Conservation (phyloP, 1,140 invertebrate species). For the Gonioctena quinquepunctata region DNA sequence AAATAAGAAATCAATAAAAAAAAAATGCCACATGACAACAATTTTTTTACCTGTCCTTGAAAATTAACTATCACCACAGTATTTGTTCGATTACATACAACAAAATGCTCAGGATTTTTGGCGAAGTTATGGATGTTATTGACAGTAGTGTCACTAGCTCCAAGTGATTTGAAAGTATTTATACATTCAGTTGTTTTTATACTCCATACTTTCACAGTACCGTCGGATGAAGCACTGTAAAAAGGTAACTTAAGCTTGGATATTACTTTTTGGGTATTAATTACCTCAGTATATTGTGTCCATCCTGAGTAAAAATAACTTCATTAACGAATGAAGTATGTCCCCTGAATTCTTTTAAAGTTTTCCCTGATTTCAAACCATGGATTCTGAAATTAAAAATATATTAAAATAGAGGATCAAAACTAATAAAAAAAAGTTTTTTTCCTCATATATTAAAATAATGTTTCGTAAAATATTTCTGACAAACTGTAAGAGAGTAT, state of each 20-base stretch:
- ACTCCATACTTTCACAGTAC: constrained; percentile 98
- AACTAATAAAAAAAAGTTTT: no score
- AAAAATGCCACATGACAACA: no score
- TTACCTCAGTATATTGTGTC: constrained; percentile 83
- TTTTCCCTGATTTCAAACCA: constrained; percentile 97
- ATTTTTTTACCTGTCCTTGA: constrained; percentile 81
- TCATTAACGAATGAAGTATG: constrained; percentile 98
- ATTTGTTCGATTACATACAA: constrained; percentile 97
- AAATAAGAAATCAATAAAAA: no score
- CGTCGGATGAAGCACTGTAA: constrained; percentile 96
- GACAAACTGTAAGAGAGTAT: no score
- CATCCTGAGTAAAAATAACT: constrained; percentile 91
- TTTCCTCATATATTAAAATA: no score
- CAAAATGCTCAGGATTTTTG: constrained; percentile 97
- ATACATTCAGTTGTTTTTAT: constrained; percentile 93
- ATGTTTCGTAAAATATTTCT: no score
- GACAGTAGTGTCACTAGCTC: constrained; percentile 88
- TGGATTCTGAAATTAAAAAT: constrained; percentile 85
- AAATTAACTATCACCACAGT: constrained; percentile 99
- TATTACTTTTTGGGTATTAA: no score
- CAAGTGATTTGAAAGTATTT: constrained; percentile 92
- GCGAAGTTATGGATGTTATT: constrained; percentile 90
- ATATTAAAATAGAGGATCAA: no score
- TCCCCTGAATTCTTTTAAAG: constrained; percentile 95
- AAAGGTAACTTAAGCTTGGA: no score